Percentiles rank a stretch among this genome's conserved stretches.
These are phyloP conservation scores for Electrophaes corylata DNA, from an alignment of 2,888 invertebrate species.

Conservation along the genomic window DNA sequence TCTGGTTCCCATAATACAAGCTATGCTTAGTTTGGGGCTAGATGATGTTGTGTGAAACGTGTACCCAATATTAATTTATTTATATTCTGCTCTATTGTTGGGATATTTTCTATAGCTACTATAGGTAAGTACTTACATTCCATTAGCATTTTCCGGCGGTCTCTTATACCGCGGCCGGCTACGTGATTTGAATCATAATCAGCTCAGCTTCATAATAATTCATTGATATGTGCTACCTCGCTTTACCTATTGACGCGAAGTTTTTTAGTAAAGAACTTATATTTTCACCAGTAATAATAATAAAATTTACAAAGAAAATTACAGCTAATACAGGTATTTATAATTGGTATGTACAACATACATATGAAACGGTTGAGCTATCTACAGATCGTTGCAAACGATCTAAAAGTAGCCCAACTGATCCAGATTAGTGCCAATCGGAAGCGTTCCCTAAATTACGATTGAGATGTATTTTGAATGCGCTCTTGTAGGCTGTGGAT, in stretches of 20 bases:
- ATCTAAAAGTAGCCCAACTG: too few relatives aligned
- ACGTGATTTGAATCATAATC: constrained; percentile 50
- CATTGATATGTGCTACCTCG: constrained; percentile 44
- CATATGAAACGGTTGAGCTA: too few relatives aligned
- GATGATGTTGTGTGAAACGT: too few relatives aligned
- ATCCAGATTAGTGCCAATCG: too few relatives aligned
- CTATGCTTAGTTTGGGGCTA: too few relatives aligned
- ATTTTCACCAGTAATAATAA: neutral
- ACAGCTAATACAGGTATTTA: neutral
- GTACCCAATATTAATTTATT: too few relatives aligned
- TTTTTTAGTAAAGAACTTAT: neutral
- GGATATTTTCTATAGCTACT: constrained; percentile 39
- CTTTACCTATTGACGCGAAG: constrained; percentile 9
- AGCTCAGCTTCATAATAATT: constrained; percentile 47
- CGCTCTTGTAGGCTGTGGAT: too few relatives aligned
- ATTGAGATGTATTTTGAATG: too few relatives aligned
- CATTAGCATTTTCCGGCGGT: constrained; percentile 49
- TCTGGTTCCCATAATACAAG: too few relatives aligned
- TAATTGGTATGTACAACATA: too few relatives aligned
- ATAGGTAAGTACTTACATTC: constrained; percentile 41
- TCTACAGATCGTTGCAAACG: too few relatives aligned
- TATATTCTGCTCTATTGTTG: constrained; percentile 31
- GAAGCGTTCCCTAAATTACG: too few relatives aligned
- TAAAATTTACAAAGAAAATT: neutral
- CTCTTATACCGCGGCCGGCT: constrained; percentile 32